Evolutionary conservation across 2,113 vertebrate species (phyloP).

Genomic region (Syngnathus scovelli): DNA sequence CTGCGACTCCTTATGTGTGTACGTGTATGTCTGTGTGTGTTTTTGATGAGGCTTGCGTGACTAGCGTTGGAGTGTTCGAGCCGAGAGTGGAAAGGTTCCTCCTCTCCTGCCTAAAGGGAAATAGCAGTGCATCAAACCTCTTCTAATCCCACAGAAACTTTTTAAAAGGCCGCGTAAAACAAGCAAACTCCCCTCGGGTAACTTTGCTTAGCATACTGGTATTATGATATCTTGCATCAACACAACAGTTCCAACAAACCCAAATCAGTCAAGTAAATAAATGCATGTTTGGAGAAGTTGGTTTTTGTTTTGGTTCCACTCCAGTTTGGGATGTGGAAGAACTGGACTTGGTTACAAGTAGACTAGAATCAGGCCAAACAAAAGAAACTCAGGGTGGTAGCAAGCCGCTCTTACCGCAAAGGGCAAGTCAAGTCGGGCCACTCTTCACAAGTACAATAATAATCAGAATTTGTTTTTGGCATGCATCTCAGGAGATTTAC

Average conservation of each 20-base stretch:
- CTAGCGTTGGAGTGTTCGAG: conserved; percentile 59
- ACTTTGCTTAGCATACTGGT: conserved; percentile 19
- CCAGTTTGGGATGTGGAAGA: background rate
- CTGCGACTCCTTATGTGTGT: conserved; percentile 22
- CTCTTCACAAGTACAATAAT: background rate
- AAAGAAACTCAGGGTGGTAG: background rate
- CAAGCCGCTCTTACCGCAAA: background rate
- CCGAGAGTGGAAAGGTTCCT: conserved; percentile 66
- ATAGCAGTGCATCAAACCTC: conserved; percentile 62
- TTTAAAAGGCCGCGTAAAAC: conserved; percentile 62
- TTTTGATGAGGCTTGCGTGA: conserved; percentile 62
- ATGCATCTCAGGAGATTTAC: background rate
- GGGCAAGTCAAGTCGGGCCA: background rate
- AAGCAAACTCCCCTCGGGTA: conserved; percentile 42
- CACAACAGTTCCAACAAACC: conserved; percentile 10
- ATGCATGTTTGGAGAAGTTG: background rate
- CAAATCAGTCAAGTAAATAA: conserved; percentile 9
- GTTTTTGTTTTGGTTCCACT: background rate
- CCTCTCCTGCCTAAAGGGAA: conserved; percentile 64
- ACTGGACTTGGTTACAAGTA: background rate
- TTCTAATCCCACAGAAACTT: conserved; percentile 65
- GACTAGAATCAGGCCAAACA: background rate
- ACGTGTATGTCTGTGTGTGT: conserved; percentile 23
- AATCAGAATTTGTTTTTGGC: background rate
- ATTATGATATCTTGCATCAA: conserved; percentile 22